phyloP scores from a whole-genome alignment of 1,140 invertebrate genomes.

The Rhyzopertha dominica region DNA sequence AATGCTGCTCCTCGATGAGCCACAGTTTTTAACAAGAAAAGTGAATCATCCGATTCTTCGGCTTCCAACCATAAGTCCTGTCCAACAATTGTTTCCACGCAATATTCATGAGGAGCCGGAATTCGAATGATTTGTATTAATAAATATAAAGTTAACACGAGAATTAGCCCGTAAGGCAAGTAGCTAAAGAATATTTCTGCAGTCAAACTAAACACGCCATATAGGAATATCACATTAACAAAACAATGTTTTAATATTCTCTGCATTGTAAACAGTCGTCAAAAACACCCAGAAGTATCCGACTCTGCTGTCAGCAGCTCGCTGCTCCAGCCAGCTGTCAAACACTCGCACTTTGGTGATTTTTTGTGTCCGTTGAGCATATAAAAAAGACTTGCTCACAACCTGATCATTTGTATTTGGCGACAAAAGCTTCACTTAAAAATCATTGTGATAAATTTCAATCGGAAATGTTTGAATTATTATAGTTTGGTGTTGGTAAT shows the following conservation, averaged over 20 bases:
- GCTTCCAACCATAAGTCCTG: constrained; percentile 38
- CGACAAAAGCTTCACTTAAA: too few relatives aligned
- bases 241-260: constrained; percentile 1
- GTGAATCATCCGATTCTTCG: constrained; percentile 39
- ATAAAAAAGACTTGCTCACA: too few relatives aligned
- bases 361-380: too few relatives aligned
- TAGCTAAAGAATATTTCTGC: constrained; percentile 25
- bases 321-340: too few relatives aligned
- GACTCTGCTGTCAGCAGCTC: too few relatives aligned
- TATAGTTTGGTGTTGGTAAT: too few relatives aligned
- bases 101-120: constrained; percentile 37
- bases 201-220: constrained; percentile 14
- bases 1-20: constrained; percentile 64
- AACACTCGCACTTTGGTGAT: too few relatives aligned
- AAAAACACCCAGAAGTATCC: too few relatives aligned
- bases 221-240: constrained; percentile 10
- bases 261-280: too few relatives aligned
- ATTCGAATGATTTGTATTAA: constrained; percentile 32
- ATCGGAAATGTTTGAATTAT: too few relatives aligned
- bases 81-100: constrained; percentile 47
- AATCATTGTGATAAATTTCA: too few relatives aligned
- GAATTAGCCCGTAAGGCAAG: constrained; percentile 34
- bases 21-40: constrained; percentile 53
- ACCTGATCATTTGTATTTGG: too few relatives aligned
- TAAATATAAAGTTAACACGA: constrained; percentile 23